These are phyloP conservation scores for Aplidium turbinatum DNA, from an alignment of 23 tunicate species.

Conservation along the genomic window DNA sequence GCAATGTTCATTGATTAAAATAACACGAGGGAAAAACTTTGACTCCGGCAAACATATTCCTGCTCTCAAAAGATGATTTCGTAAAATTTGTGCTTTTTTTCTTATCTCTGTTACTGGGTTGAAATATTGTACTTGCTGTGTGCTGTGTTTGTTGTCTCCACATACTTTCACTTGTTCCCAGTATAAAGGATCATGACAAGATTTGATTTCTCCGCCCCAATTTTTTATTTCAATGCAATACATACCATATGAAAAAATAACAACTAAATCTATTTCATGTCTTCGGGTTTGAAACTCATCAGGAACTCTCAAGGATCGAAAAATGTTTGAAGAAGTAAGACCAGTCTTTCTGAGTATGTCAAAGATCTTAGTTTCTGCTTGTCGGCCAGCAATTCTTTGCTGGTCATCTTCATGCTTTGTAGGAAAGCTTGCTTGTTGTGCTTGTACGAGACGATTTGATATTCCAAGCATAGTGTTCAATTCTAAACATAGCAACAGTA, in stretches of 20 bases:
- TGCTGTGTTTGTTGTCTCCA: neutral
- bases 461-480: slow-evolving; percentile 52
- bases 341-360: slow-evolving; percentile 46
- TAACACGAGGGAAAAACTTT: slow-evolving; percentile 44
- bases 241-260: slow-evolving; percentile 63
- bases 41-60: slow-evolving; percentile 63
- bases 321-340: slow-evolving; percentile 40
- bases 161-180: slow-evolving; percentile 66
- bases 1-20: slow-evolving; percentile 61
- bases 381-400: slow-evolving; percentile 74
- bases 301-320: slow-evolving; percentile 69
- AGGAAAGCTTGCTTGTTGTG: slow-evolving; percentile 73
- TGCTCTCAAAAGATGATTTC: slow-evolving; percentile 74
- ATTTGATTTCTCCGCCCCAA: slow-evolving; percentile 56
- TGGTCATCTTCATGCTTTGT: slow-evolving; percentile 52
- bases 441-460: slow-evolving; percentile 75
- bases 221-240: slow-evolving; percentile 91
- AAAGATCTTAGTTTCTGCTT: slow-evolving; percentile 75
- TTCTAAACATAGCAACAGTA: too few species aligned
- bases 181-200: slow-evolving; percentile 43
- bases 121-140: slow-evolving; percentile 47
- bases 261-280: slow-evolving; percentile 79
- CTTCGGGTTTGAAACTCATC: slow-evolving; percentile 87
- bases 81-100: slow-evolving; percentile 57
- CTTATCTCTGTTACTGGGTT: slow-evolving; percentile 52